Evolutionary conservation across 2,888 invertebrate species (phyloP).

Genomic region (Sycophila texana): DNA sequence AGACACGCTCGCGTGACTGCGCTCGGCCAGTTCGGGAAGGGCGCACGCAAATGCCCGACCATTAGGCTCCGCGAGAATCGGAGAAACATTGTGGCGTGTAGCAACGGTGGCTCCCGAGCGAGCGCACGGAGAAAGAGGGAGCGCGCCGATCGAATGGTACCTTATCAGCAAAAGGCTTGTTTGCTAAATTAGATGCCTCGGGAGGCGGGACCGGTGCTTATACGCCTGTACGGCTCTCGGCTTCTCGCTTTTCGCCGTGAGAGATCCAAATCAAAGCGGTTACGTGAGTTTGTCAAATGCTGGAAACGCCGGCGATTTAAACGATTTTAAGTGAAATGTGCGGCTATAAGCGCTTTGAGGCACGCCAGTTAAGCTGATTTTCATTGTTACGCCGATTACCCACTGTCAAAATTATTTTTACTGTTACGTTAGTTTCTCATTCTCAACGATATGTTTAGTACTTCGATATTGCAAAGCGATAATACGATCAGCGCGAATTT

Average conservation of each 20-base stretch:
- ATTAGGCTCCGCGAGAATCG: constrained; percentile 14
- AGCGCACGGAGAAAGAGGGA: not conserved
- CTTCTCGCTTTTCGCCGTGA: not conserved
- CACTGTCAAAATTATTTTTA: too few species aligned
- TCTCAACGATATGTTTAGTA: too few species aligned
- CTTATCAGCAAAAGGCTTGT: constrained; percentile 38
- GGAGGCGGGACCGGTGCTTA: not conserved
- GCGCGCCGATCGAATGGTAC: not conserved
- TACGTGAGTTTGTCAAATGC: too few species aligned
- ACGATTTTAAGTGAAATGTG: too few species aligned
- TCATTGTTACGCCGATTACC: too few species aligned
- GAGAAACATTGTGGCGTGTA: not conserved
- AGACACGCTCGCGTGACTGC: constrained; percentile 45
- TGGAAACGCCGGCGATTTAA: too few species aligned
- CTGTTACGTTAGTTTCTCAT: too few species aligned
- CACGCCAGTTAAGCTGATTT: too few species aligned
- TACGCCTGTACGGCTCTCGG: not conserved
- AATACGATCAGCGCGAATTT: too few species aligned
- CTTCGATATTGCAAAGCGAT: too few species aligned
- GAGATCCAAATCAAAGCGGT: not conserved
- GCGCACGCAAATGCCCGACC: constrained; percentile 34
- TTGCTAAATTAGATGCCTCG: constrained; percentile 29
- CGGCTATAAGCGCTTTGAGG: too few species aligned
- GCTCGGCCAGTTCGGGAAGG: not conserved
- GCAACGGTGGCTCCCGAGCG: not conserved